Percentiles rank a stretch among this genome's conserved stretches.
phyloP scores from a whole-genome alignment of 2,113 vertebrate species.

The Oncorhynchus kisutch region DNA sequence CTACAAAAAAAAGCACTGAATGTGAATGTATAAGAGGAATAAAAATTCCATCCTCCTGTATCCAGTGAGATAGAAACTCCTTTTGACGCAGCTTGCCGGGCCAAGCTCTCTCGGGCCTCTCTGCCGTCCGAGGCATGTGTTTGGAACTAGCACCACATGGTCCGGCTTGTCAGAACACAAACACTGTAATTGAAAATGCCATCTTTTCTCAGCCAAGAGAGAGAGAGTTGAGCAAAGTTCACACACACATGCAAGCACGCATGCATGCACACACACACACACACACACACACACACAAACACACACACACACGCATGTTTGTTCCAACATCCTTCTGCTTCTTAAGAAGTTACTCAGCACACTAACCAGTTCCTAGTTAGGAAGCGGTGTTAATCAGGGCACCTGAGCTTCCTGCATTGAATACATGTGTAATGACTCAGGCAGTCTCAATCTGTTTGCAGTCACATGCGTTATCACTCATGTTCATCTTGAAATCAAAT shows the following conservation, averaged over 20 bases:
- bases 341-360: too few species aligned
- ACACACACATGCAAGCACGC: not conserved
- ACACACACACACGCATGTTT: not conserved
- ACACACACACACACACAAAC: too few species aligned
- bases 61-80: constrained; percentile 23
- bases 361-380: too few species aligned
- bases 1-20: constrained; percentile 7
- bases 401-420: too few species aligned
- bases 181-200: constrained; percentile 18
- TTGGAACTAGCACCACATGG: constrained; percentile 24
- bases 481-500: too few species aligned
- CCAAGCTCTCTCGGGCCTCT: constrained; percentile 1
- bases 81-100: constrained; percentile 1
- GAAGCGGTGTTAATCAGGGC: too few species aligned
- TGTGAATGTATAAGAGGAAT: constrained; percentile 13
- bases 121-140: not conserved
- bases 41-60: constrained; percentile 39
- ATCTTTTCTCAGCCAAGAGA: not conserved
- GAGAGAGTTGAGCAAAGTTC: too few species aligned
- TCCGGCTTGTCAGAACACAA: constrained; percentile 1
- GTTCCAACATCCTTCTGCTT: too few species aligned
- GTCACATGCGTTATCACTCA: too few species aligned
- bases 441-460: too few species aligned
- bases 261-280: not conserved
- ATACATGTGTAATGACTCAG: too few species aligned